phyloP scores from a whole-genome alignment of 1,140 invertebrate species.

The Carposina sasakii region DNA sequence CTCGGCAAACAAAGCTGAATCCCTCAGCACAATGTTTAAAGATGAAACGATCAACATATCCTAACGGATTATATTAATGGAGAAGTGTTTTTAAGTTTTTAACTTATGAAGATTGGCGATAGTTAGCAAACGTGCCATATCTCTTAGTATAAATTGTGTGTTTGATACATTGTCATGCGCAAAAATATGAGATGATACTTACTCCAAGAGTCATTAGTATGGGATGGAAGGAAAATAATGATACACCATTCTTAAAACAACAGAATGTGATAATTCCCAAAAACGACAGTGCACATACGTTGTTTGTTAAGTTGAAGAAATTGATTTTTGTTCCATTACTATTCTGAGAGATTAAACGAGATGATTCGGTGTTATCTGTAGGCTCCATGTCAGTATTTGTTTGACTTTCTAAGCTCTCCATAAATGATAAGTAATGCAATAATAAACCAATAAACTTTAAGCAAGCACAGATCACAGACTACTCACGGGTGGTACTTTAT shows the following conservation, averaged over 20 bases:
- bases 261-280: conserved; percentile 51
- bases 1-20: not conserved
- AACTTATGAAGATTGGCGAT: too few species aligned
- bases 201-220: conserved; percentile 54
- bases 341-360: conserved; percentile 41
- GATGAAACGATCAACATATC: not conserved
- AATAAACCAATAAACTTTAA: too few species aligned
- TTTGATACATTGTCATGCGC: not conserved
- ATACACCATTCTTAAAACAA: conserved; percentile 49
- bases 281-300: conserved; percentile 44
- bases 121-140: too few species aligned
- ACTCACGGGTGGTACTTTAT: too few species aligned
- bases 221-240: conserved; percentile 66
- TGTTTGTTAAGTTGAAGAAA: conserved; percentile 55
- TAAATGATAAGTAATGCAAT: too few species aligned
- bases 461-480: too few species aligned
- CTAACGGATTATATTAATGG: not conserved
- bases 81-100: not conserved
- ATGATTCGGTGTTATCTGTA: conserved; percentile 44
- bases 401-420: too few species aligned
- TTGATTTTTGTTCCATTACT: conserved; percentile 35
- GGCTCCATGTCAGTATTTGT: conserved; percentile 47
- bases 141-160: not conserved
- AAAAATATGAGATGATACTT: conserved; percentile 19
- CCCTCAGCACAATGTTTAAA: not conserved